Base-by-base conservation (phyloP, 2,888 invertebrate species). In the Drosophila meridionalis region DNA sequence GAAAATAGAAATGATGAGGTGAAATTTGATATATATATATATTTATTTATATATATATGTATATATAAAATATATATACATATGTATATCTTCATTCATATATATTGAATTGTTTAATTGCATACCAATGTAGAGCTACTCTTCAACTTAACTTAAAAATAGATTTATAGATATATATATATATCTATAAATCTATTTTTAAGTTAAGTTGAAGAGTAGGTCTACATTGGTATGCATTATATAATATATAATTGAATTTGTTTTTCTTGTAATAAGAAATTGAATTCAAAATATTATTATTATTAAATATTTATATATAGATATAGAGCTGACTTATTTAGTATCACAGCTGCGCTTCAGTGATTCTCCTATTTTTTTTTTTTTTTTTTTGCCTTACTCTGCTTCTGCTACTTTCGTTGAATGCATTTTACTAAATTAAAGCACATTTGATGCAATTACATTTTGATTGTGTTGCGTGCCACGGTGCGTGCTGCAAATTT, bases 401-500 rank as follows among this genome's bases (percentile, higher is more conserved):
- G 43, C 3, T 3, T 47, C 28, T 30, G 28, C 52, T 12, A 20
- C 26, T 53, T 36, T 34, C 53, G 36, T 26, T 26, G 26, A 53
- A 8, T 53, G 53, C 56, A 30, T 28, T 30, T 56, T 12, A 5
- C 28, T 34, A 8, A 40, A 53, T 50, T 28, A 26, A 48, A 30
- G 32, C 11, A 42, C n/a, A 34, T 14, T 66, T 11, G 50, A 20
- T 32, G 50, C 32, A 20, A 34, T 34, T 50, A n/a, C 50, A 50
- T 50, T 34, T 50, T 36, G 36, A 32, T 47, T 69, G 43, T 4
- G 14, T 7, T 55, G 26, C 59, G 62, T 11, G 11, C 68, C 78
- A 78, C 71, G 61, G 78, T 78, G 70, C 78, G 42, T 66, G 61
- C 58, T 69, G 78, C 70, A 74, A 69, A 67, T 69, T 67, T 77